Evolutionary conservation across 2,888 invertebrate genomes (phyloP), one percentile per base, ranked within the genome.

Genomic region (Physocephala rufipes): DNA sequence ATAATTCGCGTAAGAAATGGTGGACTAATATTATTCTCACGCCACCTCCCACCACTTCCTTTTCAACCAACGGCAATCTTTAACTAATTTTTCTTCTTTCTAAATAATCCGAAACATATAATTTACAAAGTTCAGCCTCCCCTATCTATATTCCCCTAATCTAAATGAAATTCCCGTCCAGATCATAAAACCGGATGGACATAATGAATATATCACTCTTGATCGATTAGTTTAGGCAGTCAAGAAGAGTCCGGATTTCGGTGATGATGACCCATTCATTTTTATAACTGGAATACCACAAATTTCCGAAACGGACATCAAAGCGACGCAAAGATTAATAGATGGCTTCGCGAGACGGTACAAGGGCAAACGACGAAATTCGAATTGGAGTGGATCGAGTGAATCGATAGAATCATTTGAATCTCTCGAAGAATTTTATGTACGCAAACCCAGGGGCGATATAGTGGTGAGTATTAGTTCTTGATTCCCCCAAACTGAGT

Each of bases 321-420:
- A 83, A 74, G 81, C 79, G 49, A 72, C 70, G 24, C 74, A 76
- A 51, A 78, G 80, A 69, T 70, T 85, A 24, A 77, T 83, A 24
- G 72, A 82, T 64, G 81, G 85, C 19, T 83, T 79, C 74, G 78
- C 79, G 75, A 78, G 79, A 63, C 83, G 83, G 7, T 84, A 85
- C 76, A 79, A 82, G 15, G 70, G 73, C 0, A 64, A 65, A 26
- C 75, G 79, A 66, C 70, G 73, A 47, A 73, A 77, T 65, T 77
- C 74, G n/a, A 64, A 73, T 26, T 65, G 76, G 36, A 74, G 16
- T 1, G 61, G 73, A 61, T 75, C 70, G 3, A 68, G 76, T 63
- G 76, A 77, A 9, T 73, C 71, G 15, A 74, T 76, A 61, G 63
- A 78, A 16, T 74, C 70, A 63, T 58, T 66, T 19, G 70, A 76